Conservation (phyloP, 2,113 vertebrate species). For the Spea bombifrons region DNA sequence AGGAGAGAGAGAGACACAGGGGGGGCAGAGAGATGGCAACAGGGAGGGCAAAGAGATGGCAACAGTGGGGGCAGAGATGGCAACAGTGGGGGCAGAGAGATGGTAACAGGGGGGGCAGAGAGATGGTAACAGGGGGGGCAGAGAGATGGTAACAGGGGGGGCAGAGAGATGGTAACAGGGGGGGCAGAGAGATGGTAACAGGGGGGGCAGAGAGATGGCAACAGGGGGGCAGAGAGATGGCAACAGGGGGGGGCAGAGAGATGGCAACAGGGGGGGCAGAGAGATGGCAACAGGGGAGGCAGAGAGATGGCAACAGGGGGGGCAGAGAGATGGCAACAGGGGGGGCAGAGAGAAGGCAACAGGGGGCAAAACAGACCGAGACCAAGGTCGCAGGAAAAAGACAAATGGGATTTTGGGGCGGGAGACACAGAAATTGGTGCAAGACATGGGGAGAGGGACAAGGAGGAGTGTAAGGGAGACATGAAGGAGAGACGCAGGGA, state of each 20-base stretch:
- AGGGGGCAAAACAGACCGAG: too few relatives aligned
- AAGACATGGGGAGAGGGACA: too few relatives aligned
- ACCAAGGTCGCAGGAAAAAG: too few relatives aligned
- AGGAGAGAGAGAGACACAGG: too few relatives aligned
- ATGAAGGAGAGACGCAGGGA: background rate
- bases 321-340: too few relatives aligned
- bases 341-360: too few relatives aligned
- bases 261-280: background rate
- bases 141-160: background rate
- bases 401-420: too few relatives aligned
- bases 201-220: too few relatives aligned
- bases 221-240: background rate
- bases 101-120: background rate
- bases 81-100: background rate
- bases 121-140: background rate
- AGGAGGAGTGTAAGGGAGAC: background rate
- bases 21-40: background rate
- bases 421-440: too few relatives aligned
- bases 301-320: too few relatives aligned
- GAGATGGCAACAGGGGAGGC: background rate
- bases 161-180: background rate
- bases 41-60: background rate
- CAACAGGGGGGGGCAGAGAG: background rate
- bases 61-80: background rate
- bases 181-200: too few relatives aligned